Evolutionary conservation across 2,113 vertebrate genomes (phyloP), one percentile per base, ranked within the genome.

Genomic region (Ammodramus savannarum): DNA sequence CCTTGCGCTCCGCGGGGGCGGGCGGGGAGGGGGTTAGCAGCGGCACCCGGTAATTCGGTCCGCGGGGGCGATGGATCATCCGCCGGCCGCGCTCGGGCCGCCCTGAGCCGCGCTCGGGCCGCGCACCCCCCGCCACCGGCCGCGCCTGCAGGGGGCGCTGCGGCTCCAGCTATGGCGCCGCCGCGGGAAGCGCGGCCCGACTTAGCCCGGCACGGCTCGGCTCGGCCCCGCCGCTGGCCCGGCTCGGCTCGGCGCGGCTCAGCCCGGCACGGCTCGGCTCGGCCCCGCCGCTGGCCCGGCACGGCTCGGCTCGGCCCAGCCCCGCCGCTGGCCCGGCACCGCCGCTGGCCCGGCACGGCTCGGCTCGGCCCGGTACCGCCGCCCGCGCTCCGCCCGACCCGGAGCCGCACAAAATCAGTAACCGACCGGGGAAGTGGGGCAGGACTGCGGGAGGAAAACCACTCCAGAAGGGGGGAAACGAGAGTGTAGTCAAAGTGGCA

Each of bases 61-160:
- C 78, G 43, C 27, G 26, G 83, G 48, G 49, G 25, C 8, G n/a
- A 22, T 4, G 69, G 26, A 51, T 38, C 29, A 10, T 14, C 43
- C 6, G 41, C 48, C 20, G 25, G 31, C 55, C 11, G 62, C 11
- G 39, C 14, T 41, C 43, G 43, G 43, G 9, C 44, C 44, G 44
- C 46, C 44, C 22, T 12, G 46, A 13, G 48, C 48, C 46, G 48
- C 59, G 72, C 25, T 36, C 43, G 25, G 8, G 4, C 22, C 34
- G 29, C 63, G 52, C 51, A 5, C 8, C 18, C 36, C 5, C 44
- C 59, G 44, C 52, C 36, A 8, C 51, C 41, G 31, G 39, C 44
- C 58, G 34, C 32, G 84, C 97, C 99, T 99, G 98, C 98, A 99
- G 99, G 98, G 99, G 99, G 99, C 98, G 99, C 99, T 98, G 98